Percentiles rank a stretch among this genome's conserved stretches.
Evolutionary conservation across 2,888 invertebrate genomes (phyloP).

Genomic region (Eurytoma adleriae): DNA sequence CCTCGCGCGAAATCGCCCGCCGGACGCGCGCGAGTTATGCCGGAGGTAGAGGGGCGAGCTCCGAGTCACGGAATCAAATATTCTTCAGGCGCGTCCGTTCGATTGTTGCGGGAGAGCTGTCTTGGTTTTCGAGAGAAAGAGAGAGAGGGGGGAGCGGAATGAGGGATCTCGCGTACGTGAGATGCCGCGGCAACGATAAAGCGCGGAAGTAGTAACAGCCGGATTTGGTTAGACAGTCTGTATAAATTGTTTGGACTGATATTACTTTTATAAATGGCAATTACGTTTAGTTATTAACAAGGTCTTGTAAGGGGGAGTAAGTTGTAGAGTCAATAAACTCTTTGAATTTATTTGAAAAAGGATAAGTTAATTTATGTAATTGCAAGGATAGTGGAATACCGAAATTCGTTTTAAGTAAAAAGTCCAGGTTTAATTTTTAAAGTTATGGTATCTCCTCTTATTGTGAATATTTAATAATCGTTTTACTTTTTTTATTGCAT

Average conservation of each 20-base stretch:
- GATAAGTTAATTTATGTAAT: no score
- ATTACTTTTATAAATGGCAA: neutral
- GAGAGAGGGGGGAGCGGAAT: neutral
- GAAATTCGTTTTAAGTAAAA: no score
- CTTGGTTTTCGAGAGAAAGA: neutral
- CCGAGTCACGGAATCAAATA: neutral
- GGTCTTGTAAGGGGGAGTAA: no score
- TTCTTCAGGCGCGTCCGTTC: slow-evolving; percentile 6
- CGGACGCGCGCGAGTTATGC: slow-evolving; percentile 59
- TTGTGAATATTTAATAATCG: no score
- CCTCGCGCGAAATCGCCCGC: slow-evolving; percentile 57
- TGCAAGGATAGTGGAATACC: no score
- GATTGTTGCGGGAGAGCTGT: neutral
- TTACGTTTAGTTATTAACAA: neutral
- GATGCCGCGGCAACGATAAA: neutral
- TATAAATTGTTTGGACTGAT: neutral
- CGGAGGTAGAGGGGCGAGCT: slow-evolving; percentile 23
- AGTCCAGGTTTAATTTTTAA: no score
- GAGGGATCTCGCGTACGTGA: slow-evolving; percentile 20
- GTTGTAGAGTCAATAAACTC: no score
- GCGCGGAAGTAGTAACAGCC: neutral
- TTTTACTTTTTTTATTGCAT: no score
- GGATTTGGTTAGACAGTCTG: neutral
- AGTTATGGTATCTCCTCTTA: no score
- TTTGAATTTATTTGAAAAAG: no score